phyloP scores from a whole-genome alignment of 92 coral and sea anemone genomes.

The Palythoa grandis region DNA sequence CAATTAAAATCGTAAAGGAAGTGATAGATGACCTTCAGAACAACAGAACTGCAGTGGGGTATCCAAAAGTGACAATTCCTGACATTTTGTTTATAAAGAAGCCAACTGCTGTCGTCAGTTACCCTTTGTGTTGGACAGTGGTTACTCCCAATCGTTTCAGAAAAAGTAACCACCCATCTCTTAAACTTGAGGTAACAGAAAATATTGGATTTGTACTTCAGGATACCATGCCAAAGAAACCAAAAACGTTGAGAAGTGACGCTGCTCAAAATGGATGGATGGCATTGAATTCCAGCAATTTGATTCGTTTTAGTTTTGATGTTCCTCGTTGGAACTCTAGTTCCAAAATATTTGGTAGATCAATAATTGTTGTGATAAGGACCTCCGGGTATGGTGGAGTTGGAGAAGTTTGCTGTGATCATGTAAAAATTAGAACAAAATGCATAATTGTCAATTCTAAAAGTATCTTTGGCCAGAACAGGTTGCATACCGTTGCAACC shows the following conservation, averaged over 20 bases:
- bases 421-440: constrained; percentile 18
- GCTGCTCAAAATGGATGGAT: constrained; percentile 64
- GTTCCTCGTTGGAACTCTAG: constrained; percentile 29
- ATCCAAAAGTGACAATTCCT: constrained; percentile 10
- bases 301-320: constrained; percentile 42
- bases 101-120: background rate
- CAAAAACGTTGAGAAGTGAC: constrained; percentile 42
- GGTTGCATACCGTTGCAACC: constrained; percentile 48
- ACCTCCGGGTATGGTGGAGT: constrained; percentile 49
- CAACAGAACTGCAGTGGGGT: background rate
- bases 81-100: constrained; percentile 28
- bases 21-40: constrained; percentile 25
- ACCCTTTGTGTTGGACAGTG: constrained; percentile 74
- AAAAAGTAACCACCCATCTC: constrained; percentile 37
- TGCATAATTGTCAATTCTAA: constrained; percentile 24
- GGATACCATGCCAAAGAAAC: background rate
- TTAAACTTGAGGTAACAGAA: constrained; percentile 1
- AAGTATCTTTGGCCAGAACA: constrained; percentile 47
- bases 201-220: constrained; percentile 15
- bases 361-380: constrained; percentile 58
- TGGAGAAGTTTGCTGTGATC: constrained; percentile 61
- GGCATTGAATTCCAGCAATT: constrained; percentile 33
- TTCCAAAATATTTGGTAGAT: constrained; percentile 15
- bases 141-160: constrained; percentile 61
- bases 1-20: constrained; percentile 7